Percentiles rank a stretch among this genome's conserved stretches.
phyloP scores from a whole-genome alignment of 2,113 vertebrate species.

The Anoplopoma fimbria region DNA sequence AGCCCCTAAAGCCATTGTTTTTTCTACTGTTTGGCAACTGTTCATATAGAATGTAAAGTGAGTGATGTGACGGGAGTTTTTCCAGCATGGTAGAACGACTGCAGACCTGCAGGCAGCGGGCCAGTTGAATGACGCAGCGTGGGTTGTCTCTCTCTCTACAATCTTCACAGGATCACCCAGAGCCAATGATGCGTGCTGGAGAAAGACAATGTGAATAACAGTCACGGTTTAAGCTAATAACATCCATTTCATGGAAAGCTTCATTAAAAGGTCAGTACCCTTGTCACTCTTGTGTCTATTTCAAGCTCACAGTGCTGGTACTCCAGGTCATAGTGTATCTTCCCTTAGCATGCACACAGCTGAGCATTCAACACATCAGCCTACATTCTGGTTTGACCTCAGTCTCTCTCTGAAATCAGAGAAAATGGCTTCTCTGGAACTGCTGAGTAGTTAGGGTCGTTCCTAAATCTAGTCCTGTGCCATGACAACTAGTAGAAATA shows the following conservation, averaged over 20 bases:
- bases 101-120: conserved; percentile 37
- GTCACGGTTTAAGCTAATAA: conserved; percentile 1
- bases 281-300: conserved; percentile 9
- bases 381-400: not conserved
- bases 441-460: not conserved
- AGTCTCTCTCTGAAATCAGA: not conserved
- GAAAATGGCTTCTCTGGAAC: not conserved
- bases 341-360: not conserved
- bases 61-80: not conserved
- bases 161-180: conserved; percentile 64
- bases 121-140: conserved; percentile 41
- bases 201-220: conserved; percentile 15
- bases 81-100: conserved; percentile 8
- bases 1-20: not conserved
- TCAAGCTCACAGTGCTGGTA: conserved; percentile 15
- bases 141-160: conserved; percentile 48
- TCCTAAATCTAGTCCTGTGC: not conserved
- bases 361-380: not conserved
- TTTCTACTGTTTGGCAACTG: not conserved
- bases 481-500: not conserved
- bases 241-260: conserved; percentile 2
- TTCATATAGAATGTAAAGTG: conserved; percentile 13
- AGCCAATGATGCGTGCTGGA: conserved; percentile 42
- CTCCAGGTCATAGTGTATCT: not conserved
- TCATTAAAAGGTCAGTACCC: not conserved